phyloP scores from a whole-genome alignment of 2,113 vertebrate species.

The Trinectes maculatus region DNA sequence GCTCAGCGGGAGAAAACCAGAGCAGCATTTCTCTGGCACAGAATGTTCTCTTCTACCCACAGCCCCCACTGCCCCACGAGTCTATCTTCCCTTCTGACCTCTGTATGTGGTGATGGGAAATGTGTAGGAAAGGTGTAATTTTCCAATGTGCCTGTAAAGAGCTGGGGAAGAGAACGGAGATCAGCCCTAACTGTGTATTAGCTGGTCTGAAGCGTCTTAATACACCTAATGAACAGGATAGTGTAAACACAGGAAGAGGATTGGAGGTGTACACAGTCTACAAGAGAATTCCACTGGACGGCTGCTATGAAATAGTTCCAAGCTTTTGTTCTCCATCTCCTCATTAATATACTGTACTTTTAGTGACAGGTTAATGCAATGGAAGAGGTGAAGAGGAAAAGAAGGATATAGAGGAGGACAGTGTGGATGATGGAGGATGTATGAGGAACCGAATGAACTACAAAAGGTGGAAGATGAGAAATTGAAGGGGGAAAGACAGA shows the following conservation, averaged over 20 bases:
- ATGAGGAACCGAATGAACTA: conserved; percentile 2
- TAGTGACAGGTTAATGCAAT: conserved; percentile 41
- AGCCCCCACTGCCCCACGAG: conserved; percentile 25
- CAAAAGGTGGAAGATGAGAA: neutral
- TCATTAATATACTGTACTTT: conserved; percentile 11
- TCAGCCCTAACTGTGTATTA: conserved; percentile 8
- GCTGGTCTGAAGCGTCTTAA: conserved; percentile 16
- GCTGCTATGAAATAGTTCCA: conserved; percentile 41
- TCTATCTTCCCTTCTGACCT: conserved; percentile 46
- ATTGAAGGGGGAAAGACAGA: neutral
- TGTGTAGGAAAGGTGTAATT: conserved; percentile 51
- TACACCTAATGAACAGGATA: conserved; percentile 10
- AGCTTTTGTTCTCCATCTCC: conserved; percentile 24
- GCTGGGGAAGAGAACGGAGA: conserved; percentile 7
- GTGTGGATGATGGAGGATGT: neutral
- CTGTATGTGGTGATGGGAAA: conserved; percentile 31
- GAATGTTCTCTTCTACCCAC: conserved; percentile 71
- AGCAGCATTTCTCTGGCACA: conserved; percentile 84
- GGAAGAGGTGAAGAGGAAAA: conserved; percentile 7
- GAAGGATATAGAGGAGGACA: neutral
- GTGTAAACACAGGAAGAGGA: neutral
- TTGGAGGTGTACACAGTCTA: conserved; percentile 25
- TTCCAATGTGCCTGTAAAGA: conserved; percentile 6
- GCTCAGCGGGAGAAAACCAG: conserved; percentile 81
- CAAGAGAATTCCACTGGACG: conserved; percentile 41